These are phyloP conservation scores for Neomonachus schauinslandi DNA, from an alignment of 2,113 vertebrate species.

Conservation along the genomic window DNA sequence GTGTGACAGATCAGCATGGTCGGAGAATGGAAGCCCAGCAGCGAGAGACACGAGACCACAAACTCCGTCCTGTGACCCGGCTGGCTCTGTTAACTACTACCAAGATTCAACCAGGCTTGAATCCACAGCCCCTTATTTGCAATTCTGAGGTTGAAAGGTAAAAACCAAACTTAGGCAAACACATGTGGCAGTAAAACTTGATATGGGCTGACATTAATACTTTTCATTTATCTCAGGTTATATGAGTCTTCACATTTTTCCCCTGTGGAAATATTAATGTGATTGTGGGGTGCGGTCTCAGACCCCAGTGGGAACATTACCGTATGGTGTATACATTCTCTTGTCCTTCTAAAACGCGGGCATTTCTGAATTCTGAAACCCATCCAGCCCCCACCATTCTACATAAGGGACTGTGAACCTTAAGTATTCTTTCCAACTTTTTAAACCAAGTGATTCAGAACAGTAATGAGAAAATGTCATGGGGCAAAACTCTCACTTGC, in stretches of 20 bases:
- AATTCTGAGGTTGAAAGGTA: slow-evolving; percentile 31
- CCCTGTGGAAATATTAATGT: neutral
- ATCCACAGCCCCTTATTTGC: neutral
- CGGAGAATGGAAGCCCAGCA: neutral
- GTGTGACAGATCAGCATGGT: neutral
- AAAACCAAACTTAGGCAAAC: slow-evolving; percentile 51
- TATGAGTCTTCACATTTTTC: slow-evolving; percentile 28
- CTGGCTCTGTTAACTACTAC: neutral
- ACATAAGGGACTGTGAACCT: neutral
- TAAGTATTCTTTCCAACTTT: neutral
- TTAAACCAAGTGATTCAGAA: neutral
- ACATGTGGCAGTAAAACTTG: slow-evolving; percentile 25
- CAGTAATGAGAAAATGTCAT: neutral
- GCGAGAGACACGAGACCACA: neutral
- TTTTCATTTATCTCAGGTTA: slow-evolving; percentile 47
- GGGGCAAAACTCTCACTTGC: neutral
- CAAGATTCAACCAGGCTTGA: neutral
- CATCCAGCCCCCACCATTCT: neutral
- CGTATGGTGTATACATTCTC: neutral
- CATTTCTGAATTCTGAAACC: neutral
- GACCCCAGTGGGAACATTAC: neutral
- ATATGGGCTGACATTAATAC: neutral
- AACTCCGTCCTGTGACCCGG: neutral
- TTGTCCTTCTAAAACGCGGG: neutral
- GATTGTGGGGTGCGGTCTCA: neutral